A percentile compares a stretch with the other conserved stretches of the same genome.
These are phyloP conservation scores for Pedionomus torquatus DNA, from an alignment of 2,113 vertebrate species.

Conservation along the genomic window DNA sequence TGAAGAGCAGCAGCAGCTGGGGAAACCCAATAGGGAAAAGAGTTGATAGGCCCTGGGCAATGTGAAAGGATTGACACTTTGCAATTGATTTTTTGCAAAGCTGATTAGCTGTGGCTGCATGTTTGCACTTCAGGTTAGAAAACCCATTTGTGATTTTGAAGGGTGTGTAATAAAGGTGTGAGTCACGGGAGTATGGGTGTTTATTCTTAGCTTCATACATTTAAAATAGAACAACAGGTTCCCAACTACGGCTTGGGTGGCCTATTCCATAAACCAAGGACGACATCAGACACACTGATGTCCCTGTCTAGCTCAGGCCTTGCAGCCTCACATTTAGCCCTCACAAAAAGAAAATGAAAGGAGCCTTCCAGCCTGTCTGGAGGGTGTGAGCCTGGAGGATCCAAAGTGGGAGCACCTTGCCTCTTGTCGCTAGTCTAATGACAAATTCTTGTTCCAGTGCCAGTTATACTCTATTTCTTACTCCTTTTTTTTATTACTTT, in stretches of 20 bases:
- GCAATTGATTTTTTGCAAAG: conserved; percentile 10
- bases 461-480: background rate
- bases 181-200: background rate
- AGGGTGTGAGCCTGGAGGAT: background rate
- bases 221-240: background rate
- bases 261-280: background rate
- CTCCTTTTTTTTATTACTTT: background rate
- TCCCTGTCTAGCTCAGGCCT: background rate
- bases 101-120: conserved; percentile 20
- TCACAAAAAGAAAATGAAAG: background rate
- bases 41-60: background rate
- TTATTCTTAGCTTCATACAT: background rate
- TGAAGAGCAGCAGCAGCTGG: background rate
- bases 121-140: conserved; percentile 17
- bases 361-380: background rate
- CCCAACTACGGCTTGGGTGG: background rate
- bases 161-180: background rate
- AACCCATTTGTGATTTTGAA: conserved; percentile 37
- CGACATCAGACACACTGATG: background rate
- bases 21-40: background rate
- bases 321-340: background rate
- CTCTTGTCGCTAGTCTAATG: background rate
- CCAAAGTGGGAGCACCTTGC: background rate
- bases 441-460: background rate
- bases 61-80: background rate